Evolutionary conservation across 2,888 invertebrate species (phyloP).

Genomic region (Microchrysa polita): DNA sequence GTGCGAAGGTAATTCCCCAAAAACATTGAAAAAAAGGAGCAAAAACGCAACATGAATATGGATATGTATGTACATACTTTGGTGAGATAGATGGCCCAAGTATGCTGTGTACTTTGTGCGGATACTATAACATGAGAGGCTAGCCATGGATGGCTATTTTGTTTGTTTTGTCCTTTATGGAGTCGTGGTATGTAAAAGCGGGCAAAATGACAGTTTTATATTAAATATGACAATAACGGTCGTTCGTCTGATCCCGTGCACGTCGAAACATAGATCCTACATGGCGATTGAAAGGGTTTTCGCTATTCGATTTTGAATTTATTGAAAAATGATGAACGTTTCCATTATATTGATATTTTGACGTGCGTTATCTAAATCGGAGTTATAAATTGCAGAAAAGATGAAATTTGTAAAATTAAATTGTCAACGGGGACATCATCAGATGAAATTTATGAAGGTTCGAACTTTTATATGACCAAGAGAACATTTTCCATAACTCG

Average conservation of each 20-base stretch:
- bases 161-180: neutral
- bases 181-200: neutral
- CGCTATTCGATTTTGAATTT: neutral
- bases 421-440: too few species aligned
- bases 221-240: neutral
- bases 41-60: neutral
- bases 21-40: neutral
- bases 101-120: neutral
- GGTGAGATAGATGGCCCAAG: too few species aligned
- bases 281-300: neutral
- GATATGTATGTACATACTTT: too few species aligned
- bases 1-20: neutral
- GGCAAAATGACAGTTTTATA: constrained; percentile 2
- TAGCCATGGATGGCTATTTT: neutral
- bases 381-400: too few species aligned
- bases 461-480: too few species aligned
- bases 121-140: neutral
- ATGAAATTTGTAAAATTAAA: too few species aligned
- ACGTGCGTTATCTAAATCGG: neutral
- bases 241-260: neutral
- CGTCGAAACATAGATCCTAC: neutral
- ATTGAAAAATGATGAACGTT: neutral
- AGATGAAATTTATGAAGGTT: too few species aligned
- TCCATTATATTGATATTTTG: neutral
- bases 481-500: too few species aligned